Base-by-base conservation (phyloP, 2,888 invertebrate genomes). In the Andrena hattorfiana region DNA sequence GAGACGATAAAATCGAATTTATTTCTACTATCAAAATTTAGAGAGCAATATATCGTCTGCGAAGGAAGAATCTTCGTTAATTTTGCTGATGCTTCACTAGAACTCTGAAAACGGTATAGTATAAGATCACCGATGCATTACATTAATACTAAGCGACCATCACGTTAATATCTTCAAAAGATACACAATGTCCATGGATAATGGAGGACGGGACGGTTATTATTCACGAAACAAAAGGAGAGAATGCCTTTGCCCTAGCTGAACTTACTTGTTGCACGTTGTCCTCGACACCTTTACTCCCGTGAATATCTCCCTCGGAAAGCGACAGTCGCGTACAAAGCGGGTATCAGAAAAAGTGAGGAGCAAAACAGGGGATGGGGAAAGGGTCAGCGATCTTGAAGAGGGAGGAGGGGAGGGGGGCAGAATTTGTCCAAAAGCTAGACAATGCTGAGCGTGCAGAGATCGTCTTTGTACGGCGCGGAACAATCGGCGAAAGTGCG, bases 401-500 rank as follows among this genome's bases (percentile, higher is more conserved):
- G 42, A 3, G 42, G 42, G 35, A 10, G 42, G 42, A 0, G 2
- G 30, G 30, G 30, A 0, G 7, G 67, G 67, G 83, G 74, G 85
- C 78, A 78, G 84, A 83, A 85, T 89, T 85, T 87, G 82, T 86
- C 83, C 84, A 68, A 84, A 86, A 84, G 80, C 63, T 74, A 74
- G 85, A 90, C 85, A 89, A 89, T 89, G 78, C 56, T 68, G 63
- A 69, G 60, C 72, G 62, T 74, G 79, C 72, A 69, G 63, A 68
- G 82, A 81, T 89, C 75, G 79, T 76, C 88, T 85, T 84, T 89
- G 87, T 89, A 81, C 72, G 56, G 26, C 51, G 70, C 7, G 59
- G 85, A 87, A 90, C 90, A 90, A 90, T 90, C 85, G 87, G 75
- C 85, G 81, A 74, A 77, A 80, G 81, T 77, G 70, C 81, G 75